phyloP scores from a whole-genome alignment of 2,888 invertebrate species.

The Metacarcinus magister region DNA sequence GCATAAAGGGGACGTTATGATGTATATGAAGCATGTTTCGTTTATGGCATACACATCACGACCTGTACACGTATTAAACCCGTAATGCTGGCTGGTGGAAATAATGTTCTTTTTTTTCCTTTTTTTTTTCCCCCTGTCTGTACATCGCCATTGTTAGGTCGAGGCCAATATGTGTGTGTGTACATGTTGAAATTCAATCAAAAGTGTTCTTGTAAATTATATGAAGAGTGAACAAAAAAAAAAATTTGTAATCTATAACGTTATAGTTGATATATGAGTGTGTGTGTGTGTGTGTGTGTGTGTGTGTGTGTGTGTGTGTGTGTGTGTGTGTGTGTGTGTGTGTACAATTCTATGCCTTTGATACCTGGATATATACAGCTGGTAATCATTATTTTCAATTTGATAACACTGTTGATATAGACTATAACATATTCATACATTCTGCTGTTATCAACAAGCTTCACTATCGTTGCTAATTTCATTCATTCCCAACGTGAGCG shows the following conservation, averaged over 20 bases:
- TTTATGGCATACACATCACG: background rate
- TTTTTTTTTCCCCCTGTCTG: background rate
- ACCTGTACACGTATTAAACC: background rate
- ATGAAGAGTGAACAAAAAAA: background rate
- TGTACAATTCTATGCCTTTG: background rate
- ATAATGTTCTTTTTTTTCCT: background rate
- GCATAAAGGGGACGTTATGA: background rate
- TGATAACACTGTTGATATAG: background rate
- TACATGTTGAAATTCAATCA: background rate
- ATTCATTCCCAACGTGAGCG: background rate
- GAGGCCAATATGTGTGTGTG: background rate
- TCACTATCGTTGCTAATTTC: background rate
- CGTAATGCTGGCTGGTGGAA: background rate
- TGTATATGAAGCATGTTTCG: background rate
- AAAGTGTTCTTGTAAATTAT: background rate
- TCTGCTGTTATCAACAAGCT: background rate
- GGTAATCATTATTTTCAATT: background rate
- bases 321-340: background rate
- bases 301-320: constrained; percentile 26
- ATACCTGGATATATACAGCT: background rate
- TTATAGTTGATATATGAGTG: background rate
- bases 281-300: background rate
- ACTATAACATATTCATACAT: background rate
- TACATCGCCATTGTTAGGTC: background rate
- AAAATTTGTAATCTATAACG: background rate